Conservation (phyloP, 2,797 vertebrate species). For the Gephyroberyx darwinii region DNA sequence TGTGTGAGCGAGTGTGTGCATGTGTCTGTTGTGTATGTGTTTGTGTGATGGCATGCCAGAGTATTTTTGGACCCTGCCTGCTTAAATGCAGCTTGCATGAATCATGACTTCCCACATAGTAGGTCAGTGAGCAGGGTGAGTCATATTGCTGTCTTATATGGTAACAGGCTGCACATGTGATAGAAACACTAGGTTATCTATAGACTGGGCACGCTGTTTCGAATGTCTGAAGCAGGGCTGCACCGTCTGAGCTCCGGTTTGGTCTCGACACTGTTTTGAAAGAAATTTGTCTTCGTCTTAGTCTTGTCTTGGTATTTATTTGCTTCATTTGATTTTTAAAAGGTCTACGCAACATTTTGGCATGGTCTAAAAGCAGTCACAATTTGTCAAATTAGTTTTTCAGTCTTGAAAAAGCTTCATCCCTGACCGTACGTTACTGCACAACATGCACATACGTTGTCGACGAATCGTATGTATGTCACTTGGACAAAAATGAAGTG, state of each 20-base stretch:
- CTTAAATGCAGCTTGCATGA: slow-evolving; percentile 84
- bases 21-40: slow-evolving; percentile 60
- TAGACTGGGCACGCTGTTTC: slow-evolving; percentile 62
- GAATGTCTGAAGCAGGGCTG: slow-evolving; percentile 48
- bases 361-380: not conserved
- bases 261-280: not conserved
- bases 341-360: not conserved
- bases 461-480: too few relatives aligned
- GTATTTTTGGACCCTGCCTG: slow-evolving; percentile 79
- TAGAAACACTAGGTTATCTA: slow-evolving; percentile 78
- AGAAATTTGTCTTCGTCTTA: not conserved
- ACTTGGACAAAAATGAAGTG: too few relatives aligned
- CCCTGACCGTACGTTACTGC: not conserved
- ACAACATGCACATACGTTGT: not conserved
- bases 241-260: slow-evolving; percentile 35
- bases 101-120: slow-evolving; percentile 88
- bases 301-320: not conserved
- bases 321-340: slow-evolving; percentile 1
- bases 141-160: slow-evolving; percentile 85
- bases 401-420: slow-evolving; percentile 8
- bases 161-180: slow-evolving; percentile 80
- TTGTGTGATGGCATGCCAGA: slow-evolving; percentile 72
- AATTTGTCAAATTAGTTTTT: slow-evolving; percentile 17
- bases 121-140: slow-evolving; percentile 82
- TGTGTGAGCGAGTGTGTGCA: slow-evolving; percentile 33